Evolutionary conservation across 2,888 invertebrate genomes (phyloP), one percentile per base, ranked within the genome.

Genomic region (Lepeophtheirus nordmannii): DNA sequence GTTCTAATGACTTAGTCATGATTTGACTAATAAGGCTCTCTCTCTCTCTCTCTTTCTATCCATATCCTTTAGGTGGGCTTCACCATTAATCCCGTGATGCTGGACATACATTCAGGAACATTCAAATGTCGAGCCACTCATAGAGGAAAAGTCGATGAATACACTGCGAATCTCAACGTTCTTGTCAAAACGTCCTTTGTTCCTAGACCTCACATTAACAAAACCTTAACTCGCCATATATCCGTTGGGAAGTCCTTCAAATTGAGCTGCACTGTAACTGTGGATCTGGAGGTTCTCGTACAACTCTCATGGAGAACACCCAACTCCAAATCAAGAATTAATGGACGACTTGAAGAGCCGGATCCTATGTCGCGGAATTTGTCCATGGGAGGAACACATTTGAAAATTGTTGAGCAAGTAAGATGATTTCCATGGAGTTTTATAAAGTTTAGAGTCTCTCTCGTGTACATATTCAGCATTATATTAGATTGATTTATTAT

Each of bases 171-270:
- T 30, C 20, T 63, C 9, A 46, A 22, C n/a, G 63, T 63, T 11
- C 53, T 22, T 10, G 20, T 23, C 23, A 53, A 63, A 53, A 63
- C 63, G 10, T 14, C 23, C 11, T 66, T 38, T 46, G 66, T 66
- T 10, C 66, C 66, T 11, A 40, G 58, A 20, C 66, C 66, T 12
- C 60, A 66, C n/a, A 66, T 66, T 46, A 66, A 66, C 30, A 59
- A 41, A 14, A 66, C 66, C 10, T n/a, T 59, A n/a, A 58, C 58
- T 14, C 37, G 38, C 37, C 60, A 60, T 11, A 38, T 60, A 3
- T 14, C 23, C 10, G 23, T 41, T 2, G 66, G 66, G 10, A 20
- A 66, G 10, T 17, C 66, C 46, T 59, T 66, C 20, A 39, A 38
- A 14, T 41, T 66, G 8, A 46, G 22, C 1, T 66, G 66, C 11